Percentiles rank a stretch among this genome's conserved stretches.
phyloP scores from a whole-genome alignment of 2,113 vertebrate genomes.

The Aegotheles bennettii region DNA sequence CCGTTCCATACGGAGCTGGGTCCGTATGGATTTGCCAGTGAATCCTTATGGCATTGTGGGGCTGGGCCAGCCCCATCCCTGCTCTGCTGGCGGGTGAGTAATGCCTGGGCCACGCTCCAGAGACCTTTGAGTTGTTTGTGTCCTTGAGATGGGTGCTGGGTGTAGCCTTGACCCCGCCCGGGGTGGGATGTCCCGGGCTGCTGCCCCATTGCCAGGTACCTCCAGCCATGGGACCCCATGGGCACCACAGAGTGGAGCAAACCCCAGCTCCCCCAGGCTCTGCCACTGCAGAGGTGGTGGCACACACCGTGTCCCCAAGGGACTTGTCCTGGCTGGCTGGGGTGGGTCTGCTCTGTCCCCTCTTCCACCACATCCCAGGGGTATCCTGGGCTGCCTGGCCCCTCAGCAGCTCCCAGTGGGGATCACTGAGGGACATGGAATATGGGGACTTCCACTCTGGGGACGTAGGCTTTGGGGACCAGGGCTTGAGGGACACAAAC shows the following conservation, averaged over 20 bases:
- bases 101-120: background rate
- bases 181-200: accelerated
- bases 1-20: background rate
- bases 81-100: background rate
- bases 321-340: accelerated
- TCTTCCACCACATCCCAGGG: accelerated
- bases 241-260: background rate
- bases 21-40: accelerated
- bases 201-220: background rate
- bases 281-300: background rate
- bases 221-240: accelerated
- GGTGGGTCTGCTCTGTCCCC: background rate
- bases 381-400: background rate
- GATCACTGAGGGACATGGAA: background rate
- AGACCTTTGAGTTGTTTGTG: constrained; percentile 24
- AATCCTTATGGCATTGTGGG: background rate
- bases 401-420: background rate
- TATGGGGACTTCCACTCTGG: background rate
- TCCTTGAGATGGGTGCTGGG: background rate
- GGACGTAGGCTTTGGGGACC: accelerated
- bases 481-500: background rate
- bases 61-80: background rate
- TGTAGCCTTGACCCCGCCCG: background rate
- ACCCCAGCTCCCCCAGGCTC: accelerated
- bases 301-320: background rate